These are phyloP conservation scores for Mythimna albipuncta DNA, from an alignment of 2,888 invertebrate species.

Conservation along the genomic window DNA sequence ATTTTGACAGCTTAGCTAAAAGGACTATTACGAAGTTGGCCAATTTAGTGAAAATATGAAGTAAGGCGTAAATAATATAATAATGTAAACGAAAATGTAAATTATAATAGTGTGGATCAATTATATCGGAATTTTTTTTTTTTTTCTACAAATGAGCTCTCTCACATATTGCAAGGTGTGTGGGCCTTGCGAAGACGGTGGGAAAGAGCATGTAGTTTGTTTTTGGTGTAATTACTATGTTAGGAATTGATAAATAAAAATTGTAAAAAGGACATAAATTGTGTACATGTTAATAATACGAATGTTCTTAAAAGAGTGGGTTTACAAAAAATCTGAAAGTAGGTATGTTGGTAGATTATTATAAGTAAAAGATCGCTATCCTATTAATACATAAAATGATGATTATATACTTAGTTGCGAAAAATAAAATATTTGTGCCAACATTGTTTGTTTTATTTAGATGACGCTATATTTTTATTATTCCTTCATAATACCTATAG, in stretches of 20 bases:
- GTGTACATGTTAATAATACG: conserved; percentile 43
- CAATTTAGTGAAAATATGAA: too few relatives aligned
- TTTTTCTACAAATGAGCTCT: too few relatives aligned
- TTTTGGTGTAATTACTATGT: too few relatives aligned
- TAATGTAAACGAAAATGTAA: too few relatives aligned
- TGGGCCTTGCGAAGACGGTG: too few relatives aligned
- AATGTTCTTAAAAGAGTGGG: conserved; percentile 43
- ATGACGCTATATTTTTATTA: background rate
- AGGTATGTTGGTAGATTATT: conserved; percentile 24
- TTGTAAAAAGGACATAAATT: conserved; percentile 29
- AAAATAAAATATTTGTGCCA: conserved; percentile 87
- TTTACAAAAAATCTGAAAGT: conserved; percentile 36
- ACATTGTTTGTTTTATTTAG: conserved; percentile 72
- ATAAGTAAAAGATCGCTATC: conserved; percentile 63
- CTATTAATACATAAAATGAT: conserved; percentile 65
- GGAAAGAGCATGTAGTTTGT: too few relatives aligned
- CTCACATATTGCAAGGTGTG: too few relatives aligned
- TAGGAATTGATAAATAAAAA: conserved; percentile 41
- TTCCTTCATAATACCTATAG: background rate
- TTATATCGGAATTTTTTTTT: too few relatives aligned
- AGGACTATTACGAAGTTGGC: too few relatives aligned
- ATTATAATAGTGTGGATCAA: too few relatives aligned
- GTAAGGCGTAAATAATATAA: too few relatives aligned
- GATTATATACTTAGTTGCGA: conserved; percentile 75
- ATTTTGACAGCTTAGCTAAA: too few relatives aligned